These are phyloP conservation scores for Cyanoderma ruficeps DNA, from an alignment of 2,113 vertebrate genomes.

Conservation along the genomic window DNA sequence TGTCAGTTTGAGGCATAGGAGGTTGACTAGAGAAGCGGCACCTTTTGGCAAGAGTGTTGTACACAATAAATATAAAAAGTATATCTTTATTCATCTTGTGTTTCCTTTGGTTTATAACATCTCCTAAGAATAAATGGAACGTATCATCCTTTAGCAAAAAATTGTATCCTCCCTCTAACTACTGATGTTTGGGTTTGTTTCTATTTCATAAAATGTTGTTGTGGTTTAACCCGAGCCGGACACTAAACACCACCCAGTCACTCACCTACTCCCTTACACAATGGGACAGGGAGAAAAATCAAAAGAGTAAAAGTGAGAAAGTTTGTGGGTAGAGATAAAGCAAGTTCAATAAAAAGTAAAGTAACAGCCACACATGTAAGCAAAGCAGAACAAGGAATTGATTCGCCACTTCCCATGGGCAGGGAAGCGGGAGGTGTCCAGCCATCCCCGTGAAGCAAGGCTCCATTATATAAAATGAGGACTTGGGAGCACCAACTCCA, in stretches of 20 bases:
- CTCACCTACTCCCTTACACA: neutral
- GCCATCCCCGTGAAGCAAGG: neutral
- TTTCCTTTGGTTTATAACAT: neutral
- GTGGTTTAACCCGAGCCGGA: neutral
- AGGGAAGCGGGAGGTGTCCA: neutral
- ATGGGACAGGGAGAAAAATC: neutral
- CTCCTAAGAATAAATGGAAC: neutral
- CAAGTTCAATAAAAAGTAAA: neutral
- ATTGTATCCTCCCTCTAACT: neutral
- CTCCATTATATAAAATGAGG: neutral
- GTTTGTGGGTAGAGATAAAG: neutral
- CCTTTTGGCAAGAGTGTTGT: neutral
- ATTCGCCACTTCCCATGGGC: neutral
- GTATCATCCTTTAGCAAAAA: neutral
- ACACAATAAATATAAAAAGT: neutral
- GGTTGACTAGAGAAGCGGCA: neutral
- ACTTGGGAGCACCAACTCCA: neutral
- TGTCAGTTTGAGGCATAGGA: conserved; percentile 16
- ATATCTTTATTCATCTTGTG: neutral
- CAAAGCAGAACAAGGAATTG: neutral
- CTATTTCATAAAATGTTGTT: neutral
- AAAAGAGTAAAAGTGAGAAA: neutral
- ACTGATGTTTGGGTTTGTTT: rapidly evolving
- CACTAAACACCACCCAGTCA: neutral
- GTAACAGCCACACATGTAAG: rapidly evolving